Evolutionary conservation across 2,888 invertebrate genomes (phyloP).

Genomic region (Chironomus riparius): DNA sequence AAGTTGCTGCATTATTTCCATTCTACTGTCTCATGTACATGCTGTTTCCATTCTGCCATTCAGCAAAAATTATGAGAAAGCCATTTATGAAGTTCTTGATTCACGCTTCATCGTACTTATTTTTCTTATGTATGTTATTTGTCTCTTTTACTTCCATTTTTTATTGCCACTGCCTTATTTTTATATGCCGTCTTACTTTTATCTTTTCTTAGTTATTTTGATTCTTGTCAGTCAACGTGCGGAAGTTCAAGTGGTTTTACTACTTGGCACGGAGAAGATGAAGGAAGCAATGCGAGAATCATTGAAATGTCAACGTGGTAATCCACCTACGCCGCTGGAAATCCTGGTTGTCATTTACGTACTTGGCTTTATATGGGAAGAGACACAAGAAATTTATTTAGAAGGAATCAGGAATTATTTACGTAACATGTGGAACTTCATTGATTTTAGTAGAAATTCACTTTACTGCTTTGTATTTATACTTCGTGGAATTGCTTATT

Average conservation of each 20-base stretch:
- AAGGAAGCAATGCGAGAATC: conserved; percentile 52
- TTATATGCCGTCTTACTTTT: neutral
- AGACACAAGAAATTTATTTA: conserved; percentile 80
- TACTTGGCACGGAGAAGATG: conserved; percentile 65
- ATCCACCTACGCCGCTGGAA: conserved; percentile 76
- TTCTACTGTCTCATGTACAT: conserved; percentile 78
- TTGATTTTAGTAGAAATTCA: conserved; percentile 85
- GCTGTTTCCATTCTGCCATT: conserved; percentile 68
- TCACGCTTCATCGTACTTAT: conserved; percentile 87
- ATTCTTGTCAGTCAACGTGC: conserved; percentile 88
- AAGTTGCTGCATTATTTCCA: conserved; percentile 77
- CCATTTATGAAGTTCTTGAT: conserved; percentile 96
- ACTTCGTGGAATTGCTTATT: conserved; percentile 60
- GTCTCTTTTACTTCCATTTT: neutral
- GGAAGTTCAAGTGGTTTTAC: conserved; percentile 62
- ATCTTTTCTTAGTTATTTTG: conserved; percentile 58
- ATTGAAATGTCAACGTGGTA: conserved; percentile 67
- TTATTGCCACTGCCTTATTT: conserved; percentile 5
- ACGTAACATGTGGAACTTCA: conserved; percentile 92
- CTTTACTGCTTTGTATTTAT: conserved; percentile 68
- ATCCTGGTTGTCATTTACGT: conserved; percentile 76
- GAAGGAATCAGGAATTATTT: conserved; percentile 81
- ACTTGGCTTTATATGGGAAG: conserved; percentile 83
- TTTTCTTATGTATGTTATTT: conserved; percentile 74
- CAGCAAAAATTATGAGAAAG: conserved; percentile 77